Evolutionary conservation across 2,797 vertebrate genomes (phyloP), one percentile per base, ranked within the genome.

Genomic region (Odontamblyopus lacepedii): DNA sequence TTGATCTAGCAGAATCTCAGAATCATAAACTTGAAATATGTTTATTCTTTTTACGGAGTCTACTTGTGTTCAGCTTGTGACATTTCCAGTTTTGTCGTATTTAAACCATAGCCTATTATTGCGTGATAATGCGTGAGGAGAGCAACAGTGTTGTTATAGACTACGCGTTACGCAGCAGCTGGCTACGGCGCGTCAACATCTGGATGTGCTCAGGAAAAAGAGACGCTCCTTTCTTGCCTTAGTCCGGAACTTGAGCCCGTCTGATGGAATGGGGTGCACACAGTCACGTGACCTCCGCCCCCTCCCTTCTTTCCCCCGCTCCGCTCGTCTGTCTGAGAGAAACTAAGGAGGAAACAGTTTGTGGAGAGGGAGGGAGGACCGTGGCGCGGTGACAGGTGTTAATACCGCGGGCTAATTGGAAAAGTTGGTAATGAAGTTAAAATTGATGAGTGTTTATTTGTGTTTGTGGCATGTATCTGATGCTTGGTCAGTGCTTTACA

Each of bases 261-360:
- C 86, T 96, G 93, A 60, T 91, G 95, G 95, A 96, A 96, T 95
- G 94, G 92, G 89, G 92, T 86, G 89, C 93, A 90, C 88, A 91
- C 88, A 91, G 90, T 95, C 95, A 96, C 95, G 95, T 96, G 96
- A 94, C 88, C 63, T 62, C 53, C 27, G 62, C 38, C 55, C 73
- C 41, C 67, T 63, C 41, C 26, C 87, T 62, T 62, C 9, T 9
- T 29, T n/a, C n/a, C 35, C 62, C 59, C 59, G 18, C 85, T 67
- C 51, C 35, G 9, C n/a, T 27, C 18, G 23, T 53, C 69, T 60
- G 84, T 89, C 90, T 89, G 65, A 67, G 87, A 80, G 79, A 84
- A 88, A 85, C 84, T 82, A 79, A 88, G 81, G 85, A 88, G 88
- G 88, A 91, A 90, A 90, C 84, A 86, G 87, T 89, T 86, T 83